A percentile compares a stretch with the other conserved stretches of the same genome.
Evolutionary conservation across 92 coral and sea anemone species (phyloP).

Genomic region (Parazoanthus atlanticus): DNA sequence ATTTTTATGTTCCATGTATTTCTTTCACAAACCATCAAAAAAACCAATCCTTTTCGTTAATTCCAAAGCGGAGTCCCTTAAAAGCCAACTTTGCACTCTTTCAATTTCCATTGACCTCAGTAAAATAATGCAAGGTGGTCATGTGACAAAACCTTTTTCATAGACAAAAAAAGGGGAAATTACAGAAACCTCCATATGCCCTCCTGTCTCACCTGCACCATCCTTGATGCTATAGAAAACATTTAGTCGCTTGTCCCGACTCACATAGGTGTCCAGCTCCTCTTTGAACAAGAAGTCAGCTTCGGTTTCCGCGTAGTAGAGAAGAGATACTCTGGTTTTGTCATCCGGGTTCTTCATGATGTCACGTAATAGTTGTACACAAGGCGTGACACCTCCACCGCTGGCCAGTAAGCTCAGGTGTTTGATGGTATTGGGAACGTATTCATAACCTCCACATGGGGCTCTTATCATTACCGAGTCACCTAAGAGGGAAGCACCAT

Average conservation of each 20-base stretch:
- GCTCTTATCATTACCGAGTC: slow-evolving; percentile 49
- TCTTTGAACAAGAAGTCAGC: slow-evolving; percentile 39
- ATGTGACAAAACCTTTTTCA: no score
- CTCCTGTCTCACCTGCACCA: slow-evolving; percentile 23
- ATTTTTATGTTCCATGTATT: no score
- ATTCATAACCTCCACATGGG: slow-evolving; percentile 60
- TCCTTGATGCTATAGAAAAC: slow-evolving; percentile 35
- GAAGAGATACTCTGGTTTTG: slow-evolving; percentile 31
- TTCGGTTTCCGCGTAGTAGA: slow-evolving; percentile 45
- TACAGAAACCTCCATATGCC: no score
- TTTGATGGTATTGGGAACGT: slow-evolving; percentile 45
- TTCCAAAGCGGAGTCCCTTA: no score
- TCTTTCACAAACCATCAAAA: no score
- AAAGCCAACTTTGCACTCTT: no score
- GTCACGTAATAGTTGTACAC: slow-evolving; percentile 55
- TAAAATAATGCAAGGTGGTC: no score
- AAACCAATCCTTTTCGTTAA: no score
- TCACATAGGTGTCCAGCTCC: slow-evolving; percentile 41
- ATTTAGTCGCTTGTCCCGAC: slow-evolving; percentile 13
- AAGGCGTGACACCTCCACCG: slow-evolving; percentile 59
- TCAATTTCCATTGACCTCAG: no score
- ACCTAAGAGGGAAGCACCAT: slow-evolving; percentile 6
- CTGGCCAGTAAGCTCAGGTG: slow-evolving; percentile 59
- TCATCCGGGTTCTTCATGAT: slow-evolving; percentile 52
- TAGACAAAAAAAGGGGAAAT: no score